Percentiles rank a stretch among this genome's conserved stretches.
Conservation (phyloP, 2,888 invertebrate genomes). For the Drosophila anomalata region DNA sequence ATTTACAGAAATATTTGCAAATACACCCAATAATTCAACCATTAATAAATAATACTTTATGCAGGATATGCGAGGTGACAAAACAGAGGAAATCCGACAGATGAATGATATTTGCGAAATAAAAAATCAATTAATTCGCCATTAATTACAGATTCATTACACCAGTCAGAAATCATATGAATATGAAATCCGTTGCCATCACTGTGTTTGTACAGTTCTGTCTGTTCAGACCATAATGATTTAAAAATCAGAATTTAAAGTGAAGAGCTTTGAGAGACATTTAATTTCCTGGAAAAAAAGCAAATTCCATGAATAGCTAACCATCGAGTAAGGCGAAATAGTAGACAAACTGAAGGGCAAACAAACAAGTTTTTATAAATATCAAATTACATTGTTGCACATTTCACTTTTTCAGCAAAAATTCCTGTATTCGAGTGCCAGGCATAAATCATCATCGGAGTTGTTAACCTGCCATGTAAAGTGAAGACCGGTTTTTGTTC, state of each 20-base stretch:
- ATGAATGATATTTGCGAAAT: conserved; percentile 18
- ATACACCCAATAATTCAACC: conserved; percentile 37
- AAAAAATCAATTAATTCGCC: conserved; percentile 53
- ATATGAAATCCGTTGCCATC: not conserved
- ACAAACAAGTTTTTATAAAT: conserved; percentile 12
- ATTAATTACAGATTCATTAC: conserved; percentile 52
- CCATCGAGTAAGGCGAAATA: not conserved
- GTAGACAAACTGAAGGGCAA: not conserved
- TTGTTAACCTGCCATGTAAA: conserved; percentile 12
- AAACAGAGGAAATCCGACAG: conserved; percentile 22
- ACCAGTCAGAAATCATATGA: conserved; percentile 11
- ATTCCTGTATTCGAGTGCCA: conserved; percentile 2
- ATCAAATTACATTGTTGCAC: conserved; percentile 23
- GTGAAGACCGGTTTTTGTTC: conserved; percentile 28
- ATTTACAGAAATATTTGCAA: conserved; percentile 38
- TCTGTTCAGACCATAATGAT: not conserved
- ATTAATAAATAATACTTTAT: conserved; percentile 44
- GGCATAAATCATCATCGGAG: conserved; percentile 12
- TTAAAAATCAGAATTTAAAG: conserved; percentile 4
- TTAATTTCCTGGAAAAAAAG: not conserved
- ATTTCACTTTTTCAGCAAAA: conserved; percentile 15
- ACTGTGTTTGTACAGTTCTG: not conserved
- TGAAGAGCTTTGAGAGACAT: not conserved
- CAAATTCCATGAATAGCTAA: conserved; percentile 18
- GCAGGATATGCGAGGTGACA: conserved; percentile 34